Conservation (phyloP, 2,797 vertebrate species). For the Schizopygopsis pylzovi region DNA sequence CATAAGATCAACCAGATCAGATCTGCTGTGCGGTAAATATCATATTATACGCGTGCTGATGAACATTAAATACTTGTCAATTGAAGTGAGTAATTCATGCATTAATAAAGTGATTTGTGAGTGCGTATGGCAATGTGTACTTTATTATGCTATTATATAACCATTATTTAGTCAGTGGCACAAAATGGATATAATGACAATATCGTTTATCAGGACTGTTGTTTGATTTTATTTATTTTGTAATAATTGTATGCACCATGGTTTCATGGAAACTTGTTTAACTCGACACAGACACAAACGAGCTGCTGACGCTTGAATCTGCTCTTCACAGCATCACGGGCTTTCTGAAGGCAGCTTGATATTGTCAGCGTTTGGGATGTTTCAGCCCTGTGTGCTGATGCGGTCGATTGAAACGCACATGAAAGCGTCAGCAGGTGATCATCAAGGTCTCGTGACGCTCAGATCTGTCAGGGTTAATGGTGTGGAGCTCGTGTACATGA, state of each 20-base stretch:
- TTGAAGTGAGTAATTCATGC: too few species aligned
- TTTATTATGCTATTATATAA: too few species aligned
- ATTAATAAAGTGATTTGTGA: not conserved
- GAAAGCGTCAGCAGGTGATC: not conserved
- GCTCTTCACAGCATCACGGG: not conserved
- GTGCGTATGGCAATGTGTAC: not conserved
- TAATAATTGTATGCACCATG: too few species aligned
- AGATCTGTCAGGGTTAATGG: constrained; percentile 5
- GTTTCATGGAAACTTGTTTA: too few species aligned
- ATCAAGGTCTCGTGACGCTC: not conserved
- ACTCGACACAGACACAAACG: too few species aligned
- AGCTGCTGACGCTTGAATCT: not conserved
- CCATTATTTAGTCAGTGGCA: too few species aligned
- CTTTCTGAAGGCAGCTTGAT: not conserved
- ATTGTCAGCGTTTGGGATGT: not conserved
- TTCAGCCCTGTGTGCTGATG: not conserved
- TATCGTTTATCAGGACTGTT: not conserved
- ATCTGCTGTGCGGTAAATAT: not conserved
- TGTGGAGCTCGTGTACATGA: constrained; percentile 2
- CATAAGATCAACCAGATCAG: not conserved
- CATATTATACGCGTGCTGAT: too few species aligned
- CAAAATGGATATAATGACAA: not conserved
- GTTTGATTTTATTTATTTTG: not conserved
- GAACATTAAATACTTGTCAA: too few species aligned
- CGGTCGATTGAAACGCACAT: not conserved